phyloP scores from a whole-genome alignment of 2,888 invertebrate species.

The Prosapia bicincta region DNA sequence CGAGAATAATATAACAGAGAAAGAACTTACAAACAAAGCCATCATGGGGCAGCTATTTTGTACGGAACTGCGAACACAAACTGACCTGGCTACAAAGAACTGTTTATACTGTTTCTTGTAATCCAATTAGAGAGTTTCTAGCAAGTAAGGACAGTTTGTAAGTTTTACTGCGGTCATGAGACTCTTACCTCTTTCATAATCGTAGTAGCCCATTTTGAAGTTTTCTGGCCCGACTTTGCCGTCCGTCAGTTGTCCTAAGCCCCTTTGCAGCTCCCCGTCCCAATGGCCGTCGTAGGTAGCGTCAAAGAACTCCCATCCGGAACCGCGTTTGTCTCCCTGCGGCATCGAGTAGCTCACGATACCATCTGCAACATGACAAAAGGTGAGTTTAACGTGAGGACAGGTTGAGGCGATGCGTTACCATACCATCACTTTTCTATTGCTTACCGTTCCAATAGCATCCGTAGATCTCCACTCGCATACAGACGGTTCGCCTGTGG shows the following conservation, averaged over 20 bases:
- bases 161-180: neutral
- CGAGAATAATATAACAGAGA: too few species aligned
- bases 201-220: slow-evolving; percentile 63
- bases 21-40: too few species aligned
- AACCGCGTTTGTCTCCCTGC: slow-evolving; percentile 77
- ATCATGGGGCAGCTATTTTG: too few species aligned
- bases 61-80: too few species aligned
- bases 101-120: neutral
- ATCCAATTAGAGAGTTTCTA: neutral
- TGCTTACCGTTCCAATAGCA: slow-evolving; percentile 72
- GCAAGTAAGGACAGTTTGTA: neutral
- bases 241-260: slow-evolving; percentile 82
- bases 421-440: too few species aligned
- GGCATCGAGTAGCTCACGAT: slow-evolving; percentile 84
- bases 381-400: too few species aligned
- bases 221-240: slow-evolving; percentile 75
- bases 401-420: too few species aligned
- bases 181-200: slow-evolving; percentile 49
- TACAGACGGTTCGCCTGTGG: slow-evolving; percentile 81
- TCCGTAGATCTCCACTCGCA: slow-evolving; percentile 88
- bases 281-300: slow-evolving; percentile 82
- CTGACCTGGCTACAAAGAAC: too few species aligned
- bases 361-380: slow-evolving; percentile 58
- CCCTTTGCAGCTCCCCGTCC: slow-evolving; percentile 69
- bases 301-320: slow-evolving; percentile 78